Evolutionary conservation across 2,888 invertebrate species (phyloP).

Genomic region (Andrena hattorfiana): DNA sequence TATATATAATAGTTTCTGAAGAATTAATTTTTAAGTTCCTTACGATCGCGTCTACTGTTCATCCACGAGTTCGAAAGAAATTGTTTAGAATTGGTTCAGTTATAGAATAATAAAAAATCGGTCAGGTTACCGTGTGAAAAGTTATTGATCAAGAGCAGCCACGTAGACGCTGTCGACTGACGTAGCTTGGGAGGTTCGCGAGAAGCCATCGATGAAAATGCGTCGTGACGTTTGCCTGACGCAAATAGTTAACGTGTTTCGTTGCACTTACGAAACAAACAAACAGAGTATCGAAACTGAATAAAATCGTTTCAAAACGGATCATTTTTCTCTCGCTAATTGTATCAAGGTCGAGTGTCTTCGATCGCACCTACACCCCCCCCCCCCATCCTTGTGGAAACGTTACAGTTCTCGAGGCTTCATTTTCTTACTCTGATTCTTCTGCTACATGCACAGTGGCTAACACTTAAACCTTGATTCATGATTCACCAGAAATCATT

Average conservation of each 20-base stretch:
- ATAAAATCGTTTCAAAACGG: conserved; percentile 1
- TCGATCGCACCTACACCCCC: conserved; percentile 29
- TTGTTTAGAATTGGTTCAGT: too few relatives aligned
- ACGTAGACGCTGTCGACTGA: conserved; percentile 46
- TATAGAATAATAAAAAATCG: conserved; percentile 4
- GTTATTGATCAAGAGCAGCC: conserved; percentile 56
- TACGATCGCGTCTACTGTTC: not conserved
- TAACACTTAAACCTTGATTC: not conserved
- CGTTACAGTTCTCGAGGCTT: not conserved
- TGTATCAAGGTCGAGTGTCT: conserved; percentile 48
- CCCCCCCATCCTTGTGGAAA: not conserved
- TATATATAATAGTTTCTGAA: too few relatives aligned
- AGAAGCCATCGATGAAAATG: conserved; percentile 23
- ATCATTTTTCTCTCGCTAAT: conserved; percentile 26
- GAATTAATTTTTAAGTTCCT: too few relatives aligned
- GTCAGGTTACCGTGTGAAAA: conserved; percentile 57
- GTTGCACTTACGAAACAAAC: not conserved
- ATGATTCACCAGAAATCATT: not conserved
- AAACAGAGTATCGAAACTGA: not conserved
- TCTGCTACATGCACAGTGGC: not conserved
- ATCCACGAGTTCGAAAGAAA: not conserved
- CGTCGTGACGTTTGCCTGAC: not conserved
- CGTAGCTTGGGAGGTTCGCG: conserved; percentile 40
- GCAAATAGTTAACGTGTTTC: not conserved
- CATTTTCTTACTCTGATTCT: not conserved